Evolutionary conservation across 1,140 invertebrate genomes (phyloP).

Genomic region (Trichonephila clavata): DNA sequence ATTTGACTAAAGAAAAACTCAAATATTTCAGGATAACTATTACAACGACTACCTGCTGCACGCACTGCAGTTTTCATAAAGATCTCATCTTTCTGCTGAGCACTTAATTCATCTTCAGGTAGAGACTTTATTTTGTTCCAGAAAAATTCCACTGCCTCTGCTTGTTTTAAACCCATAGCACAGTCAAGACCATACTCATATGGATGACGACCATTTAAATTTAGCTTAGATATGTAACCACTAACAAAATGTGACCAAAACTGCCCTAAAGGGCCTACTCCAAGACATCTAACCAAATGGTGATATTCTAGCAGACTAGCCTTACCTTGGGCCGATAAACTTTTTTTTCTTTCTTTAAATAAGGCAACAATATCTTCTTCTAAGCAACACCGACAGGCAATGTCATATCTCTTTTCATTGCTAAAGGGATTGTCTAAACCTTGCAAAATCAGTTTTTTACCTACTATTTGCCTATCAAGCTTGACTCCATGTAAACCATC

Average conservation of each 20-base stretch:
- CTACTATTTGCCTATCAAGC: too few species aligned
- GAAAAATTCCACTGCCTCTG: not conserved
- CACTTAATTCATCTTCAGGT: slow-evolving; percentile 19
- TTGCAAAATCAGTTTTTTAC: too few species aligned
- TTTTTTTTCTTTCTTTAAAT: not conserved
- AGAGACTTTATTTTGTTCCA: slow-evolving; percentile 13
- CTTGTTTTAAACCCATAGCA: not conserved
- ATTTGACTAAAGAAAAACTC: not conserved
- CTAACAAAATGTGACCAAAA: not conserved
- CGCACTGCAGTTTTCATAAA: slow-evolving; percentile 1
- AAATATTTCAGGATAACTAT: slow-evolving; percentile 7
- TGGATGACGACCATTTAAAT: not conserved
- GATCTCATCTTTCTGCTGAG: not conserved
- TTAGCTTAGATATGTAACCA: not conserved
- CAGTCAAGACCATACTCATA: not conserved
- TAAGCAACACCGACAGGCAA: slow-evolving; percentile 25
- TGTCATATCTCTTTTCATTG: not conserved
- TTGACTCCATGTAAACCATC: too few species aligned
- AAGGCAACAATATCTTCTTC: slow-evolving; percentile 1
- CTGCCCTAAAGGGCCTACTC: not conserved
- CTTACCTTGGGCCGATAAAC: not conserved
- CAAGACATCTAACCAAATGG: too few species aligned
- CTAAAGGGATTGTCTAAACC: not conserved
- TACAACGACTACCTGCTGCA: slow-evolving; percentile 8
- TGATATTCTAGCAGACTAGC: too few species aligned